These are phyloP conservation scores for Anas platyrhynchos DNA, from an alignment of 2,113 vertebrate species.

Conservation along the genomic window DNA sequence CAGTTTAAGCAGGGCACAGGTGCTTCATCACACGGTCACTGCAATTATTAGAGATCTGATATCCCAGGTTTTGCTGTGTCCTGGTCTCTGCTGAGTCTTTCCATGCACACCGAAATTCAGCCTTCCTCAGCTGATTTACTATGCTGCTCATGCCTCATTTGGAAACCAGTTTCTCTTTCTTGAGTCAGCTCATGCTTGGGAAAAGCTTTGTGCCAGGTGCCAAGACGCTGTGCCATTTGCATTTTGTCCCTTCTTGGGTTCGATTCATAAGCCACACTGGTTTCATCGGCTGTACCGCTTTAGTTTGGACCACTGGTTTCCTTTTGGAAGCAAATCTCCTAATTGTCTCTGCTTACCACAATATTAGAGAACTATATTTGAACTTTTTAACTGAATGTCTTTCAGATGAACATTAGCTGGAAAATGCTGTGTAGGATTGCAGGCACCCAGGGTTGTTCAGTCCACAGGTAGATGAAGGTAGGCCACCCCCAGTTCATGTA, in stretches of 20 bases:
- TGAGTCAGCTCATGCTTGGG: neutral
- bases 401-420: neutral
- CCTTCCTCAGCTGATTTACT: neutral
- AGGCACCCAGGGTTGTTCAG: neutral
- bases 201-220: neutral
- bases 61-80: neutral
- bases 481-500: fast-evolving
- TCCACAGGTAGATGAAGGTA: neutral
- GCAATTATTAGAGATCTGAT: neutral
- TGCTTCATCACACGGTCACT: fast-evolving
- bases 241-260: neutral
- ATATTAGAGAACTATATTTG: neutral
- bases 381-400: neutral
- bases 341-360: fast-evolving
- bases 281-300: neutral
- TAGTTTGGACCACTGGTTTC: neutral
- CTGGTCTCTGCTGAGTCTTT: neutral
- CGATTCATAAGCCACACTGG: neutral
- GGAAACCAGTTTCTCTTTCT: neutral
- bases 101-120: neutral
- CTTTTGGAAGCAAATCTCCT: neutral
- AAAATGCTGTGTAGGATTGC: neutral
- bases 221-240: neutral
- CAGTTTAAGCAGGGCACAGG: neutral
- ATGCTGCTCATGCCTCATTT: neutral